These are phyloP conservation scores for Ceratina japonica DNA, from an alignment of 1,140 invertebrate species.

Conservation along the genomic window DNA sequence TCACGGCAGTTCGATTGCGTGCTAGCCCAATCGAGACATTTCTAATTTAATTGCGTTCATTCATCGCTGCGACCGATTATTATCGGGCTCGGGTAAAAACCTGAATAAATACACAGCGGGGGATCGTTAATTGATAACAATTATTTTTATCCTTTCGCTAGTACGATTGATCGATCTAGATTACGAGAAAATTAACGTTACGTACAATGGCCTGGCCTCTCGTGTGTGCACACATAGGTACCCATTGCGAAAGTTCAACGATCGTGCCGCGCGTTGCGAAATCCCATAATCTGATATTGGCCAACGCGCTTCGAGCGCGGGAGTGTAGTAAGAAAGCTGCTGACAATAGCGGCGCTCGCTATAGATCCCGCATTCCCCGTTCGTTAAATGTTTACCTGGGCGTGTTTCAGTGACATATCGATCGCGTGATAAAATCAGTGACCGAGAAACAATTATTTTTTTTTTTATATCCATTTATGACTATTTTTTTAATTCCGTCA, in stretches of 20 bases:
- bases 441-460: background rate
- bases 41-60: background rate
- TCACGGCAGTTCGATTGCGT: background rate
- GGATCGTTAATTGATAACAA: background rate
- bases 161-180: conserved; percentile 21
- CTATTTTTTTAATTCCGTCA: background rate
- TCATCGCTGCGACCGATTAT: background rate
- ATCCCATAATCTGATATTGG: conserved; percentile 58
- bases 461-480: background rate
- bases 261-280: conserved; percentile 44
- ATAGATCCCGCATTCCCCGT: conserved; percentile 41
- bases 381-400: conserved; percentile 35
- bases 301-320: conserved; percentile 32
- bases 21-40: background rate
- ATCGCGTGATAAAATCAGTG: background rate
- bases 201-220: conserved; percentile 20
- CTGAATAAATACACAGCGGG: background rate
- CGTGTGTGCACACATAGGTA: conserved; percentile 3
- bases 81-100: conserved; percentile 16
- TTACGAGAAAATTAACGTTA: conserved; percentile 26
- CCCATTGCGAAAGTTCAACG: conserved; percentile 48
- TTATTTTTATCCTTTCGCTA: background rate
- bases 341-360: conserved; percentile 38
- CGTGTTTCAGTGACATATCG: conserved; percentile 33
- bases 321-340: conserved; percentile 41